Base-by-base conservation (phyloP, 2,888 invertebrate genomes). In the Steinernema scapterisci region DNA sequence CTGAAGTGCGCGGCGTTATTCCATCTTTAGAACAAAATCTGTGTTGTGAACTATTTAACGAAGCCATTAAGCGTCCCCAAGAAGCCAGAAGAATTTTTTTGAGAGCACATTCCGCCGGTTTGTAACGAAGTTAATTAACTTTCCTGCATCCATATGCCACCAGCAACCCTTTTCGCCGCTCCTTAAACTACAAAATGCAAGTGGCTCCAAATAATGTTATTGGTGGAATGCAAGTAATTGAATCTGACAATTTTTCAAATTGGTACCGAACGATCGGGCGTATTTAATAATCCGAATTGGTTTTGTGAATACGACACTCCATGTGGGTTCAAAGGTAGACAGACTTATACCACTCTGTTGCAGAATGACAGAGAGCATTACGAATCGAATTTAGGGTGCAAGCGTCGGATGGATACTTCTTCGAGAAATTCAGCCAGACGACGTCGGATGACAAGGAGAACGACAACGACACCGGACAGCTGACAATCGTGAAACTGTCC, bases 321-420 rank as follows among this genome's bases (percentile, higher is more conserved):
- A 43, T n/a, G 38, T 38, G 3, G 3, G 3, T 3, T 38, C 5
- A 38, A 9, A 38, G 38, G 38, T 38, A 38, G 5, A 3, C 38
- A n/a, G n/a, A 38, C 38, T 6, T 38, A 9, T 5, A 16, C 45
- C 11, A 25, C 23, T 25, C 23, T 2, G 21, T 19, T 1, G 70
- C 21, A 11, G 21, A 19, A 25, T 43, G 1, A 21, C 11, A 25
- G 1, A 70, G 9, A 21, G 3, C 3, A 38, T 43, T 16, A 43
- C 3, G n/a, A 2, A 16, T n/a, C n/a, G n/a, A 11, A 88, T 90
- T 73, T 90, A 95, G 95, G 82, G 94, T 95, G 19, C 95, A 95
- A 91, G 94, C 95, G 84, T 93, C 94, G 44, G 95, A 96, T 88
- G 94, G 93, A 9, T 93, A 94, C 75, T 95, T 95, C 90, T 96